Percentiles rank a stretch among this genome's conserved stretches.
These are phyloP conservation scores for Silvanus unidentatus DNA, from an alignment of 2,888 invertebrate species.

Conservation along the genomic window DNA sequence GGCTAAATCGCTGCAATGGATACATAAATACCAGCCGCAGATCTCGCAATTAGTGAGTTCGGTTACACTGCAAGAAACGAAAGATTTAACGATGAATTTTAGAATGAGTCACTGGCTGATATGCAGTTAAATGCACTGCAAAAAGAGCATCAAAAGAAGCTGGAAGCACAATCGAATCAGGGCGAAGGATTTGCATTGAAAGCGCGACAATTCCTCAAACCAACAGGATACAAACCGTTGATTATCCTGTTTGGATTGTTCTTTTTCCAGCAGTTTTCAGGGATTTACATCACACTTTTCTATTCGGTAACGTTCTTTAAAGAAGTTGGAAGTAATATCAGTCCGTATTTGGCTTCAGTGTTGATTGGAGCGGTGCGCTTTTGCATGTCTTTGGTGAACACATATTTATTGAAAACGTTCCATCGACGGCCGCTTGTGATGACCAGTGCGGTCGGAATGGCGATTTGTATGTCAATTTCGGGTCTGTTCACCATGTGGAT, in stretches of 20 bases:
- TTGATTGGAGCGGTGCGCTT: slow-evolving; percentile 53
- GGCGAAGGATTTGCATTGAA: slow-evolving; percentile 40
- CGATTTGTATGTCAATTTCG: slow-evolving; percentile 52
- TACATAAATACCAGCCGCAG: slow-evolving; percentile 46
- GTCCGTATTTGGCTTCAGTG: slow-evolving; percentile 53
- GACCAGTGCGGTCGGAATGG: slow-evolving; percentile 52
- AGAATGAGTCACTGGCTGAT: slow-evolving; percentile 48
- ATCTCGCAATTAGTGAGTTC: slow-evolving; percentile 41
- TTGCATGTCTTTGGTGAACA: slow-evolving; percentile 54
- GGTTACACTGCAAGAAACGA: neutral
- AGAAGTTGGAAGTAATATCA: slow-evolving; percentile 50
- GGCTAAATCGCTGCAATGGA: slow-evolving; percentile 49
- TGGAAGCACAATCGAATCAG: slow-evolving; percentile 39
- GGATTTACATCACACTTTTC: slow-evolving; percentile 57
- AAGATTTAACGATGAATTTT: too few relatives aligned
- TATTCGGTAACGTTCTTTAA: slow-evolving; percentile 56
- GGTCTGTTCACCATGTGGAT: slow-evolving; percentile 52
- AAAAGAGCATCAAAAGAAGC: slow-evolving; percentile 50
- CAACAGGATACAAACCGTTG: slow-evolving; percentile 56
- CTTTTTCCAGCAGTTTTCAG: slow-evolving; percentile 55
- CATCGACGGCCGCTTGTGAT: slow-evolving; percentile 51
- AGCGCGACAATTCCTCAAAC: slow-evolving; percentile 47
- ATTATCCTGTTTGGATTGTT: slow-evolving; percentile 52
- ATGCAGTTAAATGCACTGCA: slow-evolving; percentile 49
- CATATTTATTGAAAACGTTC: slow-evolving; percentile 51